Evolutionary conservation across 1,140 invertebrate genomes (phyloP).

Genomic region (Microplitis demolitor): DNA sequence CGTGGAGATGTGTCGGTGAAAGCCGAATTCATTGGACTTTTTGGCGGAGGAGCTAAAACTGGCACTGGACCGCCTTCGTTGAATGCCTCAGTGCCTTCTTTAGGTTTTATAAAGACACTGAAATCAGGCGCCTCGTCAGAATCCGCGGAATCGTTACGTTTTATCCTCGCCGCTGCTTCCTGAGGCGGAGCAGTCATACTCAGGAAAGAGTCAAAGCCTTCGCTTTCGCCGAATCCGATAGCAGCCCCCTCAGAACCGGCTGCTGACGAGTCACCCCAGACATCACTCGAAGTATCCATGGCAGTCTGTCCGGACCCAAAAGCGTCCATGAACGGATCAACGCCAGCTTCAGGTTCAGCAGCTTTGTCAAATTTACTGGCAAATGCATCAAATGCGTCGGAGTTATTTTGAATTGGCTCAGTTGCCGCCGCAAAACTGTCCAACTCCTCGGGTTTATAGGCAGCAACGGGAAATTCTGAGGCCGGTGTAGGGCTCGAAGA

Average conservation of each 20-base stretch:
- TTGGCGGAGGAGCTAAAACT: constrained; percentile 75
- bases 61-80: constrained; percentile 65
- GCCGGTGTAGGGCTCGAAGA: constrained; percentile 42
- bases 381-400: constrained; percentile 81
- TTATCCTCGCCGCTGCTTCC: constrained; percentile 60
- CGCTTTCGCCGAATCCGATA: constrained; percentile 72
- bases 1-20: constrained; percentile 61
- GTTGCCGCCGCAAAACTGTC: constrained; percentile 49
- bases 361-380: constrained; percentile 83
- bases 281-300: constrained; percentile 62
- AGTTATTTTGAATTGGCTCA: constrained; percentile 55
- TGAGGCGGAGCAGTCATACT: constrained; percentile 75
- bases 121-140: constrained; percentile 79
- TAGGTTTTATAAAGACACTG: constrained; percentile 78
- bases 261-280: constrained; percentile 65
- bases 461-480: constrained; percentile 43
- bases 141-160: constrained; percentile 73
- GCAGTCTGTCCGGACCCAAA: constrained; percentile 57
- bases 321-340: constrained; percentile 64
- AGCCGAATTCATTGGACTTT: constrained; percentile 62
- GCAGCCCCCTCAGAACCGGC: constrained; percentile 52
- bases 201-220: constrained; percentile 83
- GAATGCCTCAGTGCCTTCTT: constrained; percentile 56
- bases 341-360: constrained; percentile 58
- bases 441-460: constrained; percentile 41